Evolutionary conservation across 1,140 invertebrate species (phyloP).

Genomic region (Pseudomyrmex cubaensis): DNA sequence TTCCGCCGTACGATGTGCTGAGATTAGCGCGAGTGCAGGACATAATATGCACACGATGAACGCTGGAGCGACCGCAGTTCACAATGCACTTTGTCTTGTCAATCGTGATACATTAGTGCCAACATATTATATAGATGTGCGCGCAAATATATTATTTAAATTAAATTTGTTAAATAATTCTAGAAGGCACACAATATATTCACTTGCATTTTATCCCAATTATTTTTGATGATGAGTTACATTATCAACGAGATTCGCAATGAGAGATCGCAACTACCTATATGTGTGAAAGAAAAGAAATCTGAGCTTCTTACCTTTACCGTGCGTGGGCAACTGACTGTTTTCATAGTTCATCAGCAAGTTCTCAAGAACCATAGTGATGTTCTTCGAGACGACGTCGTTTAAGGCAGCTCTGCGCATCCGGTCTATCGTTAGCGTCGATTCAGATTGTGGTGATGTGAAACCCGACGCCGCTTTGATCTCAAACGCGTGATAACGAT

Average conservation of each 20-base stretch:
- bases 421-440: conserved; percentile 54
- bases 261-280: no score
- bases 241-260: no score
- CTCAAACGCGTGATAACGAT: conserved; percentile 71
- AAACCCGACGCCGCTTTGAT: conserved; percentile 34
- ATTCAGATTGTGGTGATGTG: conserved; percentile 7
- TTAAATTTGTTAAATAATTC: not conserved
- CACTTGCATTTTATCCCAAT: no score
- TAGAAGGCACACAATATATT: no score
- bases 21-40: conserved; percentile 8
- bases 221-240: no score
- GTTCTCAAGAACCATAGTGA: conserved; percentile 93
- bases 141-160: not conserved
- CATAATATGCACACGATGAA: conserved; percentile 3
- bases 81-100: not conserved
- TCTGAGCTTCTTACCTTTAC: conserved; percentile 87
- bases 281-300: no score
- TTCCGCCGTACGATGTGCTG: not conserved
- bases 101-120: conserved; percentile 9
- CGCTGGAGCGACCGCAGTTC: not conserved
- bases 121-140: not conserved
- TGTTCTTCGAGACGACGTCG: conserved; percentile 91
- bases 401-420: conserved; percentile 86
- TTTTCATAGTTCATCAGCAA: conserved; percentile 96
- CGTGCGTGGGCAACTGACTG: conserved; percentile 93